Evolutionary conservation across 2,113 vertebrate genomes (phyloP).

Genomic region (Notiomystis cincta): DNA sequence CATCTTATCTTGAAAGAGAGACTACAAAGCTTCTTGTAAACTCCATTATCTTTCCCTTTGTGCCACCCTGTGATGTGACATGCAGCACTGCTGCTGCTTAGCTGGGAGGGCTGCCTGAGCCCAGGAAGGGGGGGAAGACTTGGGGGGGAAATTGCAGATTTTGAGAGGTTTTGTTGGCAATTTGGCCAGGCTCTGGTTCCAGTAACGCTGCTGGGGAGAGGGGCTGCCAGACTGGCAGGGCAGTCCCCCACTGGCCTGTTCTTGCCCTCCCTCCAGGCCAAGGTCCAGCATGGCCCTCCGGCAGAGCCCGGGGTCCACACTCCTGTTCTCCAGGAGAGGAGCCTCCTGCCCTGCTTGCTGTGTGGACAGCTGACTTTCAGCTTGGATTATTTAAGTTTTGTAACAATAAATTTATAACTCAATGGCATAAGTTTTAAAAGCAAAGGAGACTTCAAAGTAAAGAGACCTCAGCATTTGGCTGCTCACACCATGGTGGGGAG

Average conservation of each 20-base stretch:
- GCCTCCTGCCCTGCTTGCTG: neutral
- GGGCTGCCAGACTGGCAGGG: neutral
- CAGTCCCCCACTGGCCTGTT: neutral
- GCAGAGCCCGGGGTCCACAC: too few species aligned
- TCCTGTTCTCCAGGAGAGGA: neutral
- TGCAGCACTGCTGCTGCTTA: neutral
- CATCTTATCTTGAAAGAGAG: neutral
- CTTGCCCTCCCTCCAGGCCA: accelerated
- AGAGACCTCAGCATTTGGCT: neutral
- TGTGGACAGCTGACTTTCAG: neutral
- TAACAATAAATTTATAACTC: too few species aligned
- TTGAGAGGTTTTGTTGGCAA: neutral
- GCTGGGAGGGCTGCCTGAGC: neutral
- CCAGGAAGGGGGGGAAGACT: neutral
- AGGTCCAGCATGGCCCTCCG: neutral
- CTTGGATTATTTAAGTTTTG: neutral
- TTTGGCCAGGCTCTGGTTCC: neutral
- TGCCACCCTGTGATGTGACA: neutral
- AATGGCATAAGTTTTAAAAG: neutral
- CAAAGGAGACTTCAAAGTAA: neutral
- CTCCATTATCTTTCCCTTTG: neutral
- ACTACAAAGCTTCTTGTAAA: neutral
- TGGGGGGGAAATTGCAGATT: neutral
- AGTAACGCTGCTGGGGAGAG: neutral
- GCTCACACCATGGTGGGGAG: neutral